These are phyloP conservation scores for Pocota personata DNA, from an alignment of 2,888 invertebrate genomes.

Conservation along the genomic window DNA sequence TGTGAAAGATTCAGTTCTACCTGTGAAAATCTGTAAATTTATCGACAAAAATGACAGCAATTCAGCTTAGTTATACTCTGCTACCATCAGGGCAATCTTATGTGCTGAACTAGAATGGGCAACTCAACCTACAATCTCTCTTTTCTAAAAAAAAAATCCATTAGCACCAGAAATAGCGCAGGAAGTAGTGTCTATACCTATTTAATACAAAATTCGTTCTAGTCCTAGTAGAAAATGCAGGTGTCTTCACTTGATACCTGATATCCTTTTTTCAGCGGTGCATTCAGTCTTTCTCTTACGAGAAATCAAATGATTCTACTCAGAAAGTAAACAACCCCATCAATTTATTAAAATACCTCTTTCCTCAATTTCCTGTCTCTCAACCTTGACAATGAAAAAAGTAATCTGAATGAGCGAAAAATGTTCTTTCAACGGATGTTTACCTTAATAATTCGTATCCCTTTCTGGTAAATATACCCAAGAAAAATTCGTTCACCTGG, in stretches of 20 bases:
- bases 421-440: slow-evolving; percentile 17
- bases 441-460: not conserved
- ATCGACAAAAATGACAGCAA: too few relatives aligned
- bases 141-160: not conserved
- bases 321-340: not conserved
- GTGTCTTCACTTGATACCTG: slow-evolving; percentile 25
- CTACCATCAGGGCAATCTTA: too few relatives aligned
- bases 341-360: slow-evolving; percentile 10
- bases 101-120: too few relatives aligned
- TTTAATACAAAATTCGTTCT: not conserved
- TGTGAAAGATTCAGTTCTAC: too few relatives aligned
- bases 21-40: too few relatives aligned
- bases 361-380: slow-evolving; percentile 1
- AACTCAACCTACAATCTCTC: too few relatives aligned
- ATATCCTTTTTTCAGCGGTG: slow-evolving; percentile 25
- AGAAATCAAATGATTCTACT: slow-evolving; percentile 9
- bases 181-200: not conserved
- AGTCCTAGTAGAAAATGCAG: slow-evolving; percentile 20
- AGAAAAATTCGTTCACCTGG: not conserved
- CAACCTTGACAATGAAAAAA: slow-evolving; percentile 44
- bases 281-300: slow-evolving; percentile 2
- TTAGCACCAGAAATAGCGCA: not conserved
- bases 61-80: too few relatives aligned
- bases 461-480: not conserved
- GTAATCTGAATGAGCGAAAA: slow-evolving; percentile 20